phyloP scores from a whole-genome alignment of 2,888 invertebrate genomes.

The Xylota segnis region DNA sequence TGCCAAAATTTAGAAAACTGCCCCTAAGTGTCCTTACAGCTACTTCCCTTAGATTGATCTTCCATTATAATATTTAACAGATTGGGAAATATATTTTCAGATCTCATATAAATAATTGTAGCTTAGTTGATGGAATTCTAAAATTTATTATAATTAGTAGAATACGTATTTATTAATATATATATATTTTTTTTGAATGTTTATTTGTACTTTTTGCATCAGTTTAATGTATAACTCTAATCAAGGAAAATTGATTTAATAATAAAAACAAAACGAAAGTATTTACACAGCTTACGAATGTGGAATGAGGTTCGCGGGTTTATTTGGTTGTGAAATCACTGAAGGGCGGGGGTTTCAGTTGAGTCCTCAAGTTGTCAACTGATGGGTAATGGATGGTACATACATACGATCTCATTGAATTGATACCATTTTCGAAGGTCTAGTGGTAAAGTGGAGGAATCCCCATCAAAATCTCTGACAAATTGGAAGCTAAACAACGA shows the following conservation, averaged over 20 bases:
- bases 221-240: conserved; percentile 5
- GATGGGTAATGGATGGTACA: too few species aligned
- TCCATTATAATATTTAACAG: conserved; percentile 51
- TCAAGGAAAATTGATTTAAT: conserved; percentile 40
- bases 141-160: conserved; percentile 50
- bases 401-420: too few species aligned
- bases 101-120: conserved; percentile 72
- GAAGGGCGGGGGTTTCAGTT: too few species aligned
- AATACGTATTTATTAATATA: conserved; percentile 49
- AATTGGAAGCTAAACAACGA: too few species aligned
- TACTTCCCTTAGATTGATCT: conserved; percentile 67
- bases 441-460: too few species aligned
- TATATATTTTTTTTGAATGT: conserved; percentile 26
- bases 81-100: conserved; percentile 68
- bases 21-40: conserved; percentile 62
- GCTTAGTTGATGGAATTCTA: conserved; percentile 59
- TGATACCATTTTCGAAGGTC: too few species aligned
- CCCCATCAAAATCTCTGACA: too few species aligned
- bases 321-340: not conserved
- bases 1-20: conserved; percentile 68
- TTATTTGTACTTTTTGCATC: conserved; percentile 28
- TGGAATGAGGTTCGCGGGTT: not conserved
- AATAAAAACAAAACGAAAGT: conserved; percentile 41
- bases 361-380: too few species aligned
- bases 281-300: conserved; percentile 6